phyloP scores from a whole-genome alignment of 2,113 vertebrate genomes.

The Monopterus albus region DNA sequence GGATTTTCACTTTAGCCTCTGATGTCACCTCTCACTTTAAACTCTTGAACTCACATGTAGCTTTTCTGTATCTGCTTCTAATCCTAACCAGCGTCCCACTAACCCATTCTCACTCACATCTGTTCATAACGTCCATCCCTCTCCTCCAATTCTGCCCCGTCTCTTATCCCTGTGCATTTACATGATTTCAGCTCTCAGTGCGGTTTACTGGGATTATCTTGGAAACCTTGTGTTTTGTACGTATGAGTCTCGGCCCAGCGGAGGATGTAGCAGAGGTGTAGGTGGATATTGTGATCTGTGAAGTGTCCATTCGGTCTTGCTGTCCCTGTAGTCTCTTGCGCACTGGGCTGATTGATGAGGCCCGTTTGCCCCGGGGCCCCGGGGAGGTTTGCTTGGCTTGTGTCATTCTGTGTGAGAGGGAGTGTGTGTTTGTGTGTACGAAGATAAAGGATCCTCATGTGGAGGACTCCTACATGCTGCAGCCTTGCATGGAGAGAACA shows the following conservation, averaged over 20 bases:
- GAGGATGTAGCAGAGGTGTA: slow-evolving; percentile 45
- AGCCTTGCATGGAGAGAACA: slow-evolving; percentile 1
- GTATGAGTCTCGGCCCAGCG: slow-evolving; percentile 16
- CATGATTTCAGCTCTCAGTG: slow-evolving; percentile 2
- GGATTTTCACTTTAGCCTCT: slow-evolving; percentile 45
- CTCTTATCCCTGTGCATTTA: slow-evolving; percentile 18
- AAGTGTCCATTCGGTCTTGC: slow-evolving; percentile 54
- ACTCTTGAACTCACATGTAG: slow-evolving; percentile 9
- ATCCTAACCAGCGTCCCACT: slow-evolving; percentile 35
- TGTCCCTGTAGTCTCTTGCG: slow-evolving; percentile 65
- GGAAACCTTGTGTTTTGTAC: slow-evolving; percentile 23
- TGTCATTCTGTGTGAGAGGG: slow-evolving; percentile 3
- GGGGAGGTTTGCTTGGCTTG: slow-evolving; percentile 34
- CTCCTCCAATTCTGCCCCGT: slow-evolving; percentile 2
- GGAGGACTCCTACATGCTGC: slow-evolving; percentile 18
- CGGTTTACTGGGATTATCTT: slow-evolving; percentile 13
- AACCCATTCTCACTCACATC: slow-evolving; percentile 28
- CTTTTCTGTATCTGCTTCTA: slow-evolving; percentile 8
- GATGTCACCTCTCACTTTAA: not conserved
- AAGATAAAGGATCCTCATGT: slow-evolving; percentile 34
- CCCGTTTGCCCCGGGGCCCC: slow-evolving; percentile 57
- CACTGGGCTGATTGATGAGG: slow-evolving; percentile 71
- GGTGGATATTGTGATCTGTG: slow-evolving; percentile 71
- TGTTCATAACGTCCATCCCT: slow-evolving; percentile 19
- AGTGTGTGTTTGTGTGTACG: slow-evolving; percentile 14